Evolutionary conservation across 2,113 vertebrate genomes (phyloP).

Genomic region (Orycteropus afer): DNA sequence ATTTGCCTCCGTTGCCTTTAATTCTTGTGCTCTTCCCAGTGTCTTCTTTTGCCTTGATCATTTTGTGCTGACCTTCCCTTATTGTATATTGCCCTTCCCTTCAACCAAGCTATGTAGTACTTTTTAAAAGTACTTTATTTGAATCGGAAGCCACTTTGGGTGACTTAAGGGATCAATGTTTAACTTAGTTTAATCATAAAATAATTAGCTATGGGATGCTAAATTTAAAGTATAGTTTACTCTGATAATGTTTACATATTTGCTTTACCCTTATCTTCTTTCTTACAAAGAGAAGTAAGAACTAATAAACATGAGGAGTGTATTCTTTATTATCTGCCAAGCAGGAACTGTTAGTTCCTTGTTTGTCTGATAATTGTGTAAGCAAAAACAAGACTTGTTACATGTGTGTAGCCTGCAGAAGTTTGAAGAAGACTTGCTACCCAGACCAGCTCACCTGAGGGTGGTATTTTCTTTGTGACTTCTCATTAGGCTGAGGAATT

Average conservation of each 20-base stretch:
- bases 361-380: conserved; percentile 11
- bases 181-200: conserved; percentile 50
- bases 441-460: neutral
- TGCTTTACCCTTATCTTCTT: conserved; percentile 9
- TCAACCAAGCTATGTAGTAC: no score
- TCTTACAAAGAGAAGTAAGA: conserved; percentile 37
- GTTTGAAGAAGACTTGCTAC: neutral
- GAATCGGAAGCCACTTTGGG: neutral
- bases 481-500: neutral
- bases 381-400: conserved; percentile 10
- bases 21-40: no score
- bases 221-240: conserved; percentile 44
- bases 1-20: no score
- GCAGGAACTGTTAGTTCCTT: conserved; percentile 7
- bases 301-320: conserved; percentile 27
- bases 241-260: conserved; percentile 34
- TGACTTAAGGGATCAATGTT: neutral
- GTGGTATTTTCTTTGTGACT: neutral
- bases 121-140: conserved; percentile 3
- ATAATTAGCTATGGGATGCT: conserved; percentile 49
- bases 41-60: no score
- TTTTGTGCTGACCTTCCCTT: no score
- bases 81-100: no score
- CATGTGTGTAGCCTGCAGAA: neutral
- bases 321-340: conserved; percentile 13